Conservation (phyloP, 1,140 invertebrate genomes). For the Sarcophaga bullata region DNA sequence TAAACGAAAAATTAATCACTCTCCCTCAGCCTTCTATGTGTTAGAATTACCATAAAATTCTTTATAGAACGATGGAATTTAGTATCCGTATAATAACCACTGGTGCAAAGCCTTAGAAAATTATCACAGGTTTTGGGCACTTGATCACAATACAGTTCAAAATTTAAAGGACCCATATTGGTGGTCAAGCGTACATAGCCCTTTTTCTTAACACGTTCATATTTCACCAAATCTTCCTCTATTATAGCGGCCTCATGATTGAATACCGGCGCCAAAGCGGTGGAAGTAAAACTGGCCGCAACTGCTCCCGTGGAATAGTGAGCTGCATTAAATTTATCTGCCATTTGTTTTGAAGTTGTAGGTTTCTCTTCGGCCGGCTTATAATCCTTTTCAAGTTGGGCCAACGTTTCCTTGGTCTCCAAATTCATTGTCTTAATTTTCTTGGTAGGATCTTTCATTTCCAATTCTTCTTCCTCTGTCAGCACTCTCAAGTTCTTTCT, state of each 20-base stretch:
- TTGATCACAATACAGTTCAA: slow-evolving; percentile 93
- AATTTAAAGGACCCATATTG: slow-evolving; percentile 90
- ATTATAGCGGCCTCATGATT: slow-evolving; percentile 91
- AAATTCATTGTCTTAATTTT: slow-evolving; percentile 87
- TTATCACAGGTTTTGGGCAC: slow-evolving; percentile 97
- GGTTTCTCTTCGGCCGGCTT: slow-evolving; percentile 73
- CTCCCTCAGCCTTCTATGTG: background rate
- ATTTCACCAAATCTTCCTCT: slow-evolving; percentile 90
- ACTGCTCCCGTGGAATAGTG: slow-evolving; percentile 97
- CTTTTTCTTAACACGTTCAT: slow-evolving; percentile 95
- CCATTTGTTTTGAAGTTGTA: slow-evolving; percentile 70
- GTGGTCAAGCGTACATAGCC: slow-evolving; percentile 93
- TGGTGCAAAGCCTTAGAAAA: slow-evolving; percentile 90
- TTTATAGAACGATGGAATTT: slow-evolving; percentile 96
- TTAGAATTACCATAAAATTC: slow-evolving; percentile 93
- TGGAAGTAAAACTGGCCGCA: slow-evolving; percentile 97
- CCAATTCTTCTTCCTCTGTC: slow-evolving; percentile 82
- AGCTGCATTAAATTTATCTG: slow-evolving; percentile 96
- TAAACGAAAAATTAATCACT: background rate
- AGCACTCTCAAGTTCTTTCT: slow-evolving; percentile 92
- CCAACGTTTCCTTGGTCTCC: slow-evolving; percentile 89
- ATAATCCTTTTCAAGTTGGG: slow-evolving; percentile 87
- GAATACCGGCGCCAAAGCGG: slow-evolving; percentile 88
- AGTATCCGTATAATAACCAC: slow-evolving; percentile 94
- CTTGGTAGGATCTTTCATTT: slow-evolving; percentile 77